A percentile compares a stretch with the other conserved stretches of the same genome.
These are phyloP conservation scores for Drosophila bocqueti DNA, from an alignment of 1,140 invertebrate genomes.

Conservation along the genomic window DNA sequence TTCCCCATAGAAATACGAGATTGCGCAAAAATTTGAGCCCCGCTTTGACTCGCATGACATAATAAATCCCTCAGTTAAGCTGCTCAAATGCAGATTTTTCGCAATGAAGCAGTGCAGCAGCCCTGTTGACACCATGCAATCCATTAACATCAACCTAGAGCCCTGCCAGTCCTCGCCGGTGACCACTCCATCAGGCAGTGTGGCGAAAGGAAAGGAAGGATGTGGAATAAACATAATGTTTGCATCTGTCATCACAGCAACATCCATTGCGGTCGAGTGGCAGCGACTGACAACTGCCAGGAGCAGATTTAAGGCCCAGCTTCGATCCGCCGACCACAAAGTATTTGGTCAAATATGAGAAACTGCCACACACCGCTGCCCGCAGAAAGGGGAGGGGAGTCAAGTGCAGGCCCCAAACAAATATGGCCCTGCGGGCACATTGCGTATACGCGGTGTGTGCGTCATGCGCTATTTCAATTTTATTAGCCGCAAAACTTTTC, in stretches of 20 bases:
- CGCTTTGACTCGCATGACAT: not conserved
- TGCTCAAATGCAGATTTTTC: slow-evolving; percentile 6
- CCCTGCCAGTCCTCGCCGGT: not conserved
- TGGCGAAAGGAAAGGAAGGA: not conserved
- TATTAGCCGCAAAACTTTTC: slow-evolving; percentile 70
- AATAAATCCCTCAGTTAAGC: slow-evolving; percentile 1
- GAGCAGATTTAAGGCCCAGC: slow-evolving; percentile 24
- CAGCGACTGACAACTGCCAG: slow-evolving; percentile 20
- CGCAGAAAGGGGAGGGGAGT: slow-evolving; percentile 33
- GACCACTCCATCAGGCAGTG: slow-evolving; percentile 25
- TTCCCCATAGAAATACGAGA: not conserved
- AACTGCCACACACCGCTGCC: not conserved
- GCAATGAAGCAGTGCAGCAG: not conserved
- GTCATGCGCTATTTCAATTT: slow-evolving; percentile 52
- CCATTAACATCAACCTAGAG: slow-evolving; percentile 14
- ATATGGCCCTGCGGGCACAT: slow-evolving; percentile 66
- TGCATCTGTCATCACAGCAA: slow-evolving; percentile 22
- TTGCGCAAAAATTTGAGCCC: not conserved
- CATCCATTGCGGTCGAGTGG: slow-evolving; percentile 7
- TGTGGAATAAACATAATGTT: slow-evolving; percentile 21
- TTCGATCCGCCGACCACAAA: slow-evolving; percentile 40
- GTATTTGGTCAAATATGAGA: slow-evolving; percentile 50
- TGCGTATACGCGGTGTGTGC: slow-evolving; percentile 35
- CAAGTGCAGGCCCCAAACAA: slow-evolving; percentile 57
- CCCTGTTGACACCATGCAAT: slow-evolving; percentile 3